These are phyloP conservation scores for Drosophila peninsularis DNA, from an alignment of 2,888 invertebrate genomes.

Conservation along the genomic window DNA sequence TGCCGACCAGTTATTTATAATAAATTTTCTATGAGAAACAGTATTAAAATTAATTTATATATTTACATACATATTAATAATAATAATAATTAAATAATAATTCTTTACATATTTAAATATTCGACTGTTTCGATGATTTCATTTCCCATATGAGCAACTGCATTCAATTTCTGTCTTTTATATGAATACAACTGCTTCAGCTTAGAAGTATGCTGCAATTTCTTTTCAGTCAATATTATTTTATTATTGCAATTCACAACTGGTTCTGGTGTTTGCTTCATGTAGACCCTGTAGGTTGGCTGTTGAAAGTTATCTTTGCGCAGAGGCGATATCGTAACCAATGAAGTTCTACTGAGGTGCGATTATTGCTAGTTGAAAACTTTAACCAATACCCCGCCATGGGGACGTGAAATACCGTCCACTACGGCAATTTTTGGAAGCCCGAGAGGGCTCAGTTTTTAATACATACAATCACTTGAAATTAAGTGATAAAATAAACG, in stretches of 20 bases:
- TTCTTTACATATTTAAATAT: too few species aligned
- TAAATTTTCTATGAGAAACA: too few species aligned
- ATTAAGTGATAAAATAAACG: too few species aligned
- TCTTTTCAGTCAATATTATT: background rate
- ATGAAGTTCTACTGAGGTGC: constrained; percentile 95
- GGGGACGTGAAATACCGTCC: constrained; percentile 94
- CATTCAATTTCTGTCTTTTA: background rate
- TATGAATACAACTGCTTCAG: too few species aligned
- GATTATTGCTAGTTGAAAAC: constrained; percentile 97
- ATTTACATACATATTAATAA: too few species aligned
- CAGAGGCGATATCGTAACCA: constrained; percentile 97
- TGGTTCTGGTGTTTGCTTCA: constrained; percentile 16
- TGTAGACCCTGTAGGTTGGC: constrained; percentile 11
- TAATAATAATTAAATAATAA: too few species aligned
- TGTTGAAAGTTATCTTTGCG: constrained; percentile 88
- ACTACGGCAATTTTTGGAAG: constrained; percentile 94
- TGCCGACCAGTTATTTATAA: too few species aligned
- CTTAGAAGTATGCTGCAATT: constrained; percentile 32
- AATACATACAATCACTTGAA: too few species aligned
- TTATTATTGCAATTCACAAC: constrained; percentile 68
- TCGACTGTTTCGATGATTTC: too few species aligned
- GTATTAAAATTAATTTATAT: too few species aligned
- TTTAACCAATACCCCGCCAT: constrained; percentile 96
- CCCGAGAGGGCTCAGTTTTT: constrained; percentile 85
- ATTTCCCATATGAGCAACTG: background rate